Evolutionary conservation across 1,140 invertebrate species (phyloP), one percentile per base, ranked within the genome.

Genomic region (Temnothorax longispinosus): DNA sequence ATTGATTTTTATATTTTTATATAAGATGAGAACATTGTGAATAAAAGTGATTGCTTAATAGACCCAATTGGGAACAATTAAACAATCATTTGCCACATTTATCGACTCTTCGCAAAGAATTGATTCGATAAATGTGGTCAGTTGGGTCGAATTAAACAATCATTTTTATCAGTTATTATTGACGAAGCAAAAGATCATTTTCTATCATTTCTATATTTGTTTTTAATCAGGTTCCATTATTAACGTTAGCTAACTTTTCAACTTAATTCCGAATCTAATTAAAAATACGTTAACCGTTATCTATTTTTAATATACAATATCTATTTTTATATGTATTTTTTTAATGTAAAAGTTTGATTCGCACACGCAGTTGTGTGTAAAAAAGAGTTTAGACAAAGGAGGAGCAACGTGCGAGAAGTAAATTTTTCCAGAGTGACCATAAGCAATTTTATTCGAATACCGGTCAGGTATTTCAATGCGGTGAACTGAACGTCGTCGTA

Each of bases 401-500:
- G 6, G 5, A 50, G 13, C 6, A 60, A 65, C 41, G n/a, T 13
- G 47, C 47, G 47, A 47, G 47, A 47, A 47, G 47, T 47, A 11
- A 47, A 11, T 47, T 47, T 47, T 47, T 47, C 11, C 47, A 47
- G 11, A 47, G 11, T 13, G 47, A 47, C 47, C 3, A 47, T 47
- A 47, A 47, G 52, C 41, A 41, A 18, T 44, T 38, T 21, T 8
- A 18, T 56, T 54, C 2, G 15, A 11, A 35, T 88, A 95, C 94
- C 94, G 11, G 98, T 99, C 81, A 99, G 94, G 95, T 99, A 99
- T 38, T 97, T 96, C 18, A 99, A 94, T 0, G 99, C 99, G 77
- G 98, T 97, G 93, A 97, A 99, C 92, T 99, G 98, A 2, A 99
- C 97, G 67, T 98, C 97, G 95, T 97, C 96, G 93, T 98, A 98